These are phyloP conservation scores for Acronicta alni DNA, from an alignment of 2,888 invertebrate species.

Conservation along the genomic window DNA sequence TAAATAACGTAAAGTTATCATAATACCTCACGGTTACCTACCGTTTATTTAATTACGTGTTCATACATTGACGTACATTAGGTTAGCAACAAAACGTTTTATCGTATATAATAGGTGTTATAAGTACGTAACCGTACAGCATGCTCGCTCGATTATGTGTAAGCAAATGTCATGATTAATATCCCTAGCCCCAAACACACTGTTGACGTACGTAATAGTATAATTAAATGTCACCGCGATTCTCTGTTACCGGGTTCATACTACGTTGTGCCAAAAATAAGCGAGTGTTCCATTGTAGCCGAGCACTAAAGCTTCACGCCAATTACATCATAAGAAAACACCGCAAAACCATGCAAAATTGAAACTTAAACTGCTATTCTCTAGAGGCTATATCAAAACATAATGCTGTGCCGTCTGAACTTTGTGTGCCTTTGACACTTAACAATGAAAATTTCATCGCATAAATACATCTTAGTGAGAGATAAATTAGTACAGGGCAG, in stretches of 20 bases:
- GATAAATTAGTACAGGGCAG: slow-evolving; percentile 28
- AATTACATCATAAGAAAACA: slow-evolving; percentile 44
- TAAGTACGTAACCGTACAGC: slow-evolving; percentile 33
- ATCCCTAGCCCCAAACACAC: slow-evolving; percentile 50
- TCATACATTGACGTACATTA: slow-evolving; percentile 30
- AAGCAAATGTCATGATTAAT: slow-evolving; percentile 52
- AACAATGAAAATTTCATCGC: slow-evolving; percentile 28
- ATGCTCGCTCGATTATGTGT: slow-evolving; percentile 38
- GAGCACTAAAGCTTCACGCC: slow-evolving; percentile 42
- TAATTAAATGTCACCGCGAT: slow-evolving; percentile 50
- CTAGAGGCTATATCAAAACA: slow-evolving; percentile 30
- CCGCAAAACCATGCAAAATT: slow-evolving; percentile 38
- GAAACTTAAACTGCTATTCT: slow-evolving; percentile 35
- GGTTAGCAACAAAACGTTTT: slow-evolving; percentile 47
- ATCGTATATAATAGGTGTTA: slow-evolving; percentile 14
- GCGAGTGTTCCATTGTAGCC: slow-evolving; percentile 34
- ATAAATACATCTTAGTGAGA: slow-evolving; percentile 14
- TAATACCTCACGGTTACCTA: slow-evolving; percentile 11
- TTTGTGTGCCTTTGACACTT: slow-evolving; percentile 24
- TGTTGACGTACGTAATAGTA: slow-evolving; percentile 54
- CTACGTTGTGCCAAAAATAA: slow-evolving; percentile 49
- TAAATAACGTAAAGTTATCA: slow-evolving; percentile 2
- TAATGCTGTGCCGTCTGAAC: slow-evolving; percentile 27
- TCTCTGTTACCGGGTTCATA: slow-evolving; percentile 52
- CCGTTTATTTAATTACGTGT: slow-evolving; percentile 40